These are phyloP conservation scores for Peribatodes rhomboidaria DNA, from an alignment of 2,888 invertebrate species.

Conservation along the genomic window DNA sequence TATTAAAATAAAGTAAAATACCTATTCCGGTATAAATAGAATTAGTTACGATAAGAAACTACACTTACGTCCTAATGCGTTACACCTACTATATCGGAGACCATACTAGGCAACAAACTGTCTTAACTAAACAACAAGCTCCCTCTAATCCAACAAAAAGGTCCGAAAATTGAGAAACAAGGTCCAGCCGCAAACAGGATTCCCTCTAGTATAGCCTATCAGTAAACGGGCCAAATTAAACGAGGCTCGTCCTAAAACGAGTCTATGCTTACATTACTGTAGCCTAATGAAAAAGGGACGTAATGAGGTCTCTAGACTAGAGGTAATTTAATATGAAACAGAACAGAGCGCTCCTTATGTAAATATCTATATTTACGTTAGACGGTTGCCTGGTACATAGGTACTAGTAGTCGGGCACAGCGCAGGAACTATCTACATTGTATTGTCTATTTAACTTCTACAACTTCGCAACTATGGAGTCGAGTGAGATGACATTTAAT, in stretches of 20 bases:
- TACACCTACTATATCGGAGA: neutral
- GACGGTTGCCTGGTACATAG: neutral
- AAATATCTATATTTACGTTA: slow-evolving; percentile 39
- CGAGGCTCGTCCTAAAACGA: slow-evolving; percentile 18
- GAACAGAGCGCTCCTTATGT: slow-evolving; percentile 44
- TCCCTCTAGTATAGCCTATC: slow-evolving; percentile 19
- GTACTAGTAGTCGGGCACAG: neutral
- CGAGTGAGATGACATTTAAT: neutral
- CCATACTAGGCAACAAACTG: neutral
- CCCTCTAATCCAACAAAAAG: slow-evolving; percentile 1
- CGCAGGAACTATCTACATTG: neutral
- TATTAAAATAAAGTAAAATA: too few relatives aligned
- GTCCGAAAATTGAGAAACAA: slow-evolving; percentile 17
- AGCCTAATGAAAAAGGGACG: slow-evolving; percentile 38
- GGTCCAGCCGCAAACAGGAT: slow-evolving; percentile 4
- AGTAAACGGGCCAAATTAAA: slow-evolving; percentile 17
- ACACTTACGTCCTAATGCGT: neutral
- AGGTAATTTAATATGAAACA: slow-evolving; percentile 42
- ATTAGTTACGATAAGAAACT: too few relatives aligned
- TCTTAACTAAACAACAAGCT: neutral
- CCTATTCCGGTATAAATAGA: too few relatives aligned
- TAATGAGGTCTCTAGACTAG: slow-evolving; percentile 8
- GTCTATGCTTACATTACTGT: slow-evolving; percentile 19
- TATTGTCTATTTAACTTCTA: neutral
- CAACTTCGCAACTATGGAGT: too few relatives aligned